Evolutionary conservation across 2,113 vertebrate genomes (phyloP).

Genomic region (Antechinus flavipes): DNA sequence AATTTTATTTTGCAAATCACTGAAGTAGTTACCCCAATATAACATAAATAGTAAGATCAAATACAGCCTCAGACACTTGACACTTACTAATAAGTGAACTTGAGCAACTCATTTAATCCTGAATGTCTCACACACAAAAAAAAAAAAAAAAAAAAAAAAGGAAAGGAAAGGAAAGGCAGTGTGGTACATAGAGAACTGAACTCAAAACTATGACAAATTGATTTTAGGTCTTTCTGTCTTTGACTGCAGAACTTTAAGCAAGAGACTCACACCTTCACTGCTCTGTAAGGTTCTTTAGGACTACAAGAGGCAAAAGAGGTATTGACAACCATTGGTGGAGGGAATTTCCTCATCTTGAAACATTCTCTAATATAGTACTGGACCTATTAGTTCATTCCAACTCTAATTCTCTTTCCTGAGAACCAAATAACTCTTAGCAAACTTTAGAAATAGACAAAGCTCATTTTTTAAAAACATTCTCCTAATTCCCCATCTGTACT

Average conservation of each 20-base stretch:
- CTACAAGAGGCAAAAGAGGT: background rate
- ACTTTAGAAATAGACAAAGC: background rate
- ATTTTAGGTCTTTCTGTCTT: background rate
- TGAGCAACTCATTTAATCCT: background rate
- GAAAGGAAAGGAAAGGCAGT: background rate
- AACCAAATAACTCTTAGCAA: background rate
- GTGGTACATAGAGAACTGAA: background rate
- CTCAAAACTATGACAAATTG: background rate
- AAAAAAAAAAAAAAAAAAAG: no score
- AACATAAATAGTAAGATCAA: background rate
- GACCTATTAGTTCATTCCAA: background rate
- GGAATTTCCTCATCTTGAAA: background rate
- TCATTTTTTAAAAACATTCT: background rate
- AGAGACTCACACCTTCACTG: background rate
- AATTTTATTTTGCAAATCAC: background rate
- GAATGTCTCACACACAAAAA: no score
- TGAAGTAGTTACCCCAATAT: background rate
- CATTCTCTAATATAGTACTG: background rate
- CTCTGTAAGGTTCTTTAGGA: background rate
- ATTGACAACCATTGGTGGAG: background rate
- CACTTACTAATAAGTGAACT: background rate
- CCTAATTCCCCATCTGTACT: background rate
- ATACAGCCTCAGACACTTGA: background rate
- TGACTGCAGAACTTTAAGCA: background rate
- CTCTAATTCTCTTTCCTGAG: background rate